Conservation (phyloP, 2,113 vertebrate genomes). For the Sorex araneus region DNA sequence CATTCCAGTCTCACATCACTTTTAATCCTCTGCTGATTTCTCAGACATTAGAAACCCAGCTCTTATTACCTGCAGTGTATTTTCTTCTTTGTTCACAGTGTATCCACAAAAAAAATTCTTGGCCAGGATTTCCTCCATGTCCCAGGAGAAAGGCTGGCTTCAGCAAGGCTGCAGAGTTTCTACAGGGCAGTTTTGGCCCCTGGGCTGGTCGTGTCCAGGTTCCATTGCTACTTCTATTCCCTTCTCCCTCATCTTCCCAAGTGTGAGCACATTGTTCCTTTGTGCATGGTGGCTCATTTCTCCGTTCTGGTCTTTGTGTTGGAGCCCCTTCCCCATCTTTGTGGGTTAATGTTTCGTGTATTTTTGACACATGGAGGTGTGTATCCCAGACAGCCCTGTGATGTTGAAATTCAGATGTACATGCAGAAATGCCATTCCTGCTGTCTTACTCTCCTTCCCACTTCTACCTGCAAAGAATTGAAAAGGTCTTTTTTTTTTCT, state of each 20-base stretch:
- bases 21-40: not conserved
- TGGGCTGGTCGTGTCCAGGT: not conserved
- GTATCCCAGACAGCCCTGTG: not conserved
- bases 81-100: not conserved
- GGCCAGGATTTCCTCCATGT: not conserved
- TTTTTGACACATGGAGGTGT: not conserved
- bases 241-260: not conserved
- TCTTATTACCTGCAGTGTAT: not conserved
- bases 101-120: not conserved
- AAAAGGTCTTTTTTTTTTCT: no score
- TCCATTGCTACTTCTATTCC: not conserved
- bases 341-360: constrained; percentile 1
- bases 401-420: not conserved
- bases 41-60: not conserved
- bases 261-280: not conserved
- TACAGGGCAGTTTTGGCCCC: not conserved
- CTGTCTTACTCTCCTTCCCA: not conserved
- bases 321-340: not conserved
- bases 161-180: not conserved
- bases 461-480: not conserved
- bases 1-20: not conserved
- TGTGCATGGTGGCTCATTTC: constrained; percentile 26
- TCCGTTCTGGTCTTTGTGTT: not conserved
- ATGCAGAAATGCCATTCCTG: not conserved
- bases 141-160: not conserved